phyloP scores from a whole-genome alignment of 30 jellyfish, hydroid and myxozoan species.

The Hydractinia symbiolongicarpus region DNA sequence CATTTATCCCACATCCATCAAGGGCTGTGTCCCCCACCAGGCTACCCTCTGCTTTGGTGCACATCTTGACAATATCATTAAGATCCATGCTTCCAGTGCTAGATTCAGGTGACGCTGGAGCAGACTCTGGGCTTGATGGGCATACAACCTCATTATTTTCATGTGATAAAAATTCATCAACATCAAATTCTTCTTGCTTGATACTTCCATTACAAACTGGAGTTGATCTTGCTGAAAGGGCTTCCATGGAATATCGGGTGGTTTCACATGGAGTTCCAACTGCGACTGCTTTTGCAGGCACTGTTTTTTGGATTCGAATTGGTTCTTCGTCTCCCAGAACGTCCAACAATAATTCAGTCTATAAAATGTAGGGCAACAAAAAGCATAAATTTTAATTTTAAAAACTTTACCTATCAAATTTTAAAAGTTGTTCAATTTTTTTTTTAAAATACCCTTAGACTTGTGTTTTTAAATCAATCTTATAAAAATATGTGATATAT shows the following conservation, averaged over 20 bases:
- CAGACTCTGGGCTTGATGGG: conserved; percentile 80
- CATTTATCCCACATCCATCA: conserved; percentile 70
- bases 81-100: conserved; percentile 51
- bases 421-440: no score
- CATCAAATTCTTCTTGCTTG: conserved; percentile 90
- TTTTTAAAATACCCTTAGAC: no score
- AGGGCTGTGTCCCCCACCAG: conserved; percentile 97
- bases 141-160: conserved; percentile 69
- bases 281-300: not conserved
- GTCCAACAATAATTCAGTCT: conserved; percentile 40
- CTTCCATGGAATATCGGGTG: conserved; percentile 1
- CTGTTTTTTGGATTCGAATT: not conserved
- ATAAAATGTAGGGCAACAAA: not conserved
- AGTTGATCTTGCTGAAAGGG: conserved; percentile 48
- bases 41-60: conserved; percentile 75
- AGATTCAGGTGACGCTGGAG: conserved; percentile 83
- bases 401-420: not conserved
- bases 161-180: conserved; percentile 49
- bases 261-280: not conserved
- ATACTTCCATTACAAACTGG: conserved; percentile 32
- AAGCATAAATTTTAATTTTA: not conserved
- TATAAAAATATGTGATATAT: no score
- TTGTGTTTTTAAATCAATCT: no score
- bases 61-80: conserved; percentile 61
- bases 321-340: conserved; percentile 40